phyloP scores from a whole-genome alignment of 2,888 invertebrate genomes.

The Cremastinae sp. region DNA sequence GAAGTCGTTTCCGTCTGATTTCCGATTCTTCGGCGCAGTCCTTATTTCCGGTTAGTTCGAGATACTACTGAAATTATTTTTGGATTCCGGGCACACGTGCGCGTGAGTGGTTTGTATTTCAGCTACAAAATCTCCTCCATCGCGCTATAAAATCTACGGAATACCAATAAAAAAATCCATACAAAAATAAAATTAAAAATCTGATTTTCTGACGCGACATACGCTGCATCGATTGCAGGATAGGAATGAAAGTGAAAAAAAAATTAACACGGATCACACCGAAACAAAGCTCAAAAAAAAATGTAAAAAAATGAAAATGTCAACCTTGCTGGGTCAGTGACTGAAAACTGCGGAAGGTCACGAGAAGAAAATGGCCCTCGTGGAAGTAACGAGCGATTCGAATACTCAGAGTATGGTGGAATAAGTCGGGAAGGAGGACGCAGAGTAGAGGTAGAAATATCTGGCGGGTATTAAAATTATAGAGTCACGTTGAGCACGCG shows the following conservation, averaged over 20 bases:
- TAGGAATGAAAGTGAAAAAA: too few relatives aligned
- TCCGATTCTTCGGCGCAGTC: conserved; percentile 30
- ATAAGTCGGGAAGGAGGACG: conserved; percentile 30
- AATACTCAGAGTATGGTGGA: conserved; percentile 1
- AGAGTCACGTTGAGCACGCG: conserved; percentile 53
- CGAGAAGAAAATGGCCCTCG: neutral
- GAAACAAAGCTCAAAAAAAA: too few relatives aligned
- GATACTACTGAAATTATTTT: neutral
- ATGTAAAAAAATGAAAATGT: neutral
- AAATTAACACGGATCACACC: too few relatives aligned
- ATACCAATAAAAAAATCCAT: too few relatives aligned
- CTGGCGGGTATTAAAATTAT: conserved; percentile 48
- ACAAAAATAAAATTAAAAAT: too few relatives aligned
- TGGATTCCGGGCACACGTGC: conserved; percentile 2
- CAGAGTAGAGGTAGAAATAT: conserved; percentile 25
- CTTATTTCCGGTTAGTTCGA: conserved; percentile 13
- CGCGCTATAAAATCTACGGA: too few relatives aligned
- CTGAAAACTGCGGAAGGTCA: conserved; percentile 3
- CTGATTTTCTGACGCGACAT: too few relatives aligned
- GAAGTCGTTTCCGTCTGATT: conserved; percentile 28
- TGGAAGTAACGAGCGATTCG: neutral
- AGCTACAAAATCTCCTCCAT: too few relatives aligned
- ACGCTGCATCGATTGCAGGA: too few relatives aligned
- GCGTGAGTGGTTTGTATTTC: neutral
- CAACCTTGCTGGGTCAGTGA: neutral